Evolutionary conservation across 2,113 vertebrate genomes (phyloP).

Genomic region (Oreotrochilus melanogaster): DNA sequence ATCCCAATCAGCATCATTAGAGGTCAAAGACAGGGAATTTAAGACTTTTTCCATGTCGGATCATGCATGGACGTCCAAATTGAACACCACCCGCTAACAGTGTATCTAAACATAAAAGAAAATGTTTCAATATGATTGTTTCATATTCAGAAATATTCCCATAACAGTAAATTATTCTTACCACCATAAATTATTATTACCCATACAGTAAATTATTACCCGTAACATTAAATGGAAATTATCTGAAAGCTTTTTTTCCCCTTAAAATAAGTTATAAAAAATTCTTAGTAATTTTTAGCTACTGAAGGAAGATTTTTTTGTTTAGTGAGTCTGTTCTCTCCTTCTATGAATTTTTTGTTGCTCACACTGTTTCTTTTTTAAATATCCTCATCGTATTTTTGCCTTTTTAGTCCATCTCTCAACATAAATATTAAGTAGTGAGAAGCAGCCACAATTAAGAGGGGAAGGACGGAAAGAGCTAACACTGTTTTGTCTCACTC

Average conservation of each 20-base stretch:
- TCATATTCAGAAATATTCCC: background rate
- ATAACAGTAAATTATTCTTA: background rate
- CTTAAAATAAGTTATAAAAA: background rate
- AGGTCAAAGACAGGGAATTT: background rate
- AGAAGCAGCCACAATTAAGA: background rate
- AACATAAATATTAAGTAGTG: background rate
- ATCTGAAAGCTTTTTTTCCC: background rate
- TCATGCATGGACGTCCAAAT: background rate
- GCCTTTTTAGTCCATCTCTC: background rate
- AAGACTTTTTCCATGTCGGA: background rate
- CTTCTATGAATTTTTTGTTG: background rate
- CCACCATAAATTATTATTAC: too few relatives aligned
- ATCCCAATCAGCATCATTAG: background rate
- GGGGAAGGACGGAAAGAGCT: background rate
- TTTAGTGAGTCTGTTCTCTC: background rate
- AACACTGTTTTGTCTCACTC: background rate
- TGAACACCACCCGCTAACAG: background rate
- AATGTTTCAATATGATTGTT: background rate
- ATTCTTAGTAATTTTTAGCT: background rate
- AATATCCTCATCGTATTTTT: background rate
- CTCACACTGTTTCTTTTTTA: background rate
- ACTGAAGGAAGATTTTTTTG: background rate
- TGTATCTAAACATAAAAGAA: background rate
- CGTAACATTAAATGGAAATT: background rate
- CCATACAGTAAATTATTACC: background rate